phyloP scores from a whole-genome alignment of 2,888 invertebrate species.

The Heliconius charithonia region DNA sequence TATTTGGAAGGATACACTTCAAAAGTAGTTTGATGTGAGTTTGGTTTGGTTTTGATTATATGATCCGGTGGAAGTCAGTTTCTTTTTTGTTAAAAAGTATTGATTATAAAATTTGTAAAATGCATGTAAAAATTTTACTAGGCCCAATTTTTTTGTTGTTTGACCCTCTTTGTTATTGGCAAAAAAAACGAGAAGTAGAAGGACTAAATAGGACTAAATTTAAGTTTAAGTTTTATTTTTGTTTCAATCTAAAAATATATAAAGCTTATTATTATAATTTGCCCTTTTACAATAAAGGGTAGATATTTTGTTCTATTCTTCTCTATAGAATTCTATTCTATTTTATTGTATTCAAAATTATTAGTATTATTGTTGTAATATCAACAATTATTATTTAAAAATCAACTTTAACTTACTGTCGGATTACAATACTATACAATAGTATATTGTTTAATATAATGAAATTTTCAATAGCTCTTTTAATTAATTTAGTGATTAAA shows the following conservation, averaged over 20 bases:
- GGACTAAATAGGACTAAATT: not conserved
- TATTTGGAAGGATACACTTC: too few species aligned
- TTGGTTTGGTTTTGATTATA: too few species aligned
- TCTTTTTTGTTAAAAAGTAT: too few species aligned
- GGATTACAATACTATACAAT: not conserved
- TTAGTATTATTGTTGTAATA: not conserved
- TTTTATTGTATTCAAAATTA: not conserved
- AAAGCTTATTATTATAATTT: not conserved
- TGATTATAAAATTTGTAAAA: not conserved
- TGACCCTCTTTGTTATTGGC: not conserved
- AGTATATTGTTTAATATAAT: not conserved
- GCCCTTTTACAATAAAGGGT: not conserved
- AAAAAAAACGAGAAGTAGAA: not conserved
- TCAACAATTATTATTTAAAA: not conserved
- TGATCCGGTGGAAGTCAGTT: too few species aligned
- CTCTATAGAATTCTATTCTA: not conserved
- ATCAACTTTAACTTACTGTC: not conserved
- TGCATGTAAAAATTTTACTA: not conserved
- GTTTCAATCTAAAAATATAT: not conserved
- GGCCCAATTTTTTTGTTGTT: too few species aligned
- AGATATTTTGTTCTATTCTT: not conserved
- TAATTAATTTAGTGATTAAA: not conserved
- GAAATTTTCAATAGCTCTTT: not conserved
- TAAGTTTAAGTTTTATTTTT: not conserved
- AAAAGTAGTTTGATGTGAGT: too few species aligned